Evolutionary conservation across 2,797 vertebrate genomes (phyloP).

Genomic region (Phrynocephalus forsythii): DNA sequence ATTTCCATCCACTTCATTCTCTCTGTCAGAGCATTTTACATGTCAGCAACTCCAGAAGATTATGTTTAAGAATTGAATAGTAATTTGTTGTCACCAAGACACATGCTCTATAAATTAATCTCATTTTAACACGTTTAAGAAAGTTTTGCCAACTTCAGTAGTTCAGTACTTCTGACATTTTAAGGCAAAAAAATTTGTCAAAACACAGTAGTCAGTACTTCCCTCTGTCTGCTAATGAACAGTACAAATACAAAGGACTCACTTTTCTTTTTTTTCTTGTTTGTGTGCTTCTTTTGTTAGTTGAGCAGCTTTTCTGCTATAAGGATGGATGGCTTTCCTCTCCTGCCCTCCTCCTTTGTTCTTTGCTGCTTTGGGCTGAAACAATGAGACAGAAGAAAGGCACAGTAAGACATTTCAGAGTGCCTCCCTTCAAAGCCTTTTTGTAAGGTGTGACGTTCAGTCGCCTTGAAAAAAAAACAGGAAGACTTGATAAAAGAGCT

Average conservation of each 20-base stretch:
- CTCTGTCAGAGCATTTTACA: background rate
- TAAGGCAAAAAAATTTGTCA: background rate
- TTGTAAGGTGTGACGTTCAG: background rate
- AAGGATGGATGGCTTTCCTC: constrained; percentile 91
- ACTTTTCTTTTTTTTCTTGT: constrained; percentile 91
- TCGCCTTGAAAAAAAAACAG: background rate
- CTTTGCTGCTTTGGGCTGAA: constrained; percentile 88
- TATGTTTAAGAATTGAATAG: background rate
- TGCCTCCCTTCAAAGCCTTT: constrained; percentile 27
- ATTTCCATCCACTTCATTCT: background rate
- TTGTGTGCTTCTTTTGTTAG: constrained; percentile 86
- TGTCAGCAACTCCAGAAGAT: background rate
- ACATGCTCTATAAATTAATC: background rate
- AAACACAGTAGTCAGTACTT: background rate
- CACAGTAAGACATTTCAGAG: constrained; percentile 25
- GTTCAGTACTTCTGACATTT: background rate
- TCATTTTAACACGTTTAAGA: background rate
- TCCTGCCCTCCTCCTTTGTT: constrained; percentile 80
- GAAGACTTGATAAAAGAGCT: background rate
- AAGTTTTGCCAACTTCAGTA: background rate
- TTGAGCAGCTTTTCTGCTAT: constrained; percentile 93
- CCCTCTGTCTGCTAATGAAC: background rate
- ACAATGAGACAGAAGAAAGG: constrained; percentile 50
- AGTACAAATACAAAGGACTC: constrained; percentile 55
- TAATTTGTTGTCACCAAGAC: background rate